phyloP scores from a whole-genome alignment of 2,797 vertebrate species.

The Hydrocynus forskahlii region DNA sequence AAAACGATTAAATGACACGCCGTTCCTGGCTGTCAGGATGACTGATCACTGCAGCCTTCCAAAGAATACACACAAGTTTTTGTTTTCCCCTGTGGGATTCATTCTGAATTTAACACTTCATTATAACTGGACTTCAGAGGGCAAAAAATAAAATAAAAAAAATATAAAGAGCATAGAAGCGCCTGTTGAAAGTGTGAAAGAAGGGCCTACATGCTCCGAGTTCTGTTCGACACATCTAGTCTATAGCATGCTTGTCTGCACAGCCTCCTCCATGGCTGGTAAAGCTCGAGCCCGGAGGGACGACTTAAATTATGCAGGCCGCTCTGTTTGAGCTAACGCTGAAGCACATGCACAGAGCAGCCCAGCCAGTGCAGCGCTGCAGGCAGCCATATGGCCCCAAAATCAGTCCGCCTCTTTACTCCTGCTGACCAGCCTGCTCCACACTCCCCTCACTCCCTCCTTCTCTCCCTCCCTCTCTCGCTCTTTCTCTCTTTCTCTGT shows the following conservation, averaged over 20 bases:
- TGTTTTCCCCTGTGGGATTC: neutral
- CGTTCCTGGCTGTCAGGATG: too few relatives aligned
- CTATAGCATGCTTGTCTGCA: conserved; percentile 47
- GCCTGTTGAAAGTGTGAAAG: neutral
- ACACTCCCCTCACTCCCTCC: neutral
- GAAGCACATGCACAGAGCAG: conserved; percentile 45
- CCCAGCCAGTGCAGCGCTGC: conserved; percentile 30
- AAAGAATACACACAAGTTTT: too few relatives aligned
- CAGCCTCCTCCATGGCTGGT: conserved; percentile 27
- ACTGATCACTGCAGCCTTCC: too few relatives aligned
- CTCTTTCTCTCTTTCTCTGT: neutral
- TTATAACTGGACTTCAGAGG: neutral
- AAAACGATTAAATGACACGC: too few relatives aligned
- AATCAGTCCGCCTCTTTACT: neutral
- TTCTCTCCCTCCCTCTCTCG: neutral
- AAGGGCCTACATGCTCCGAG: conserved; percentile 13
- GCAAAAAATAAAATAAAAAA: neutral
- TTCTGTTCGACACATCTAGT: conserved; percentile 58
- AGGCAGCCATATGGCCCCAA: conserved; percentile 40
- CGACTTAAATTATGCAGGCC: conserved; percentile 53
- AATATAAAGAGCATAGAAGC: neutral
- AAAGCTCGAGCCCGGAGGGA: conserved; percentile 48
- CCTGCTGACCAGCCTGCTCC: neutral
- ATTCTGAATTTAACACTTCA: neutral
- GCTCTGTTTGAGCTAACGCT: conserved; percentile 48